Percentiles rank a stretch among this genome's conserved stretches.
These are phyloP conservation scores for Monopis laevigella DNA, from an alignment of 2,888 invertebrate genomes.

Conservation along the genomic window DNA sequence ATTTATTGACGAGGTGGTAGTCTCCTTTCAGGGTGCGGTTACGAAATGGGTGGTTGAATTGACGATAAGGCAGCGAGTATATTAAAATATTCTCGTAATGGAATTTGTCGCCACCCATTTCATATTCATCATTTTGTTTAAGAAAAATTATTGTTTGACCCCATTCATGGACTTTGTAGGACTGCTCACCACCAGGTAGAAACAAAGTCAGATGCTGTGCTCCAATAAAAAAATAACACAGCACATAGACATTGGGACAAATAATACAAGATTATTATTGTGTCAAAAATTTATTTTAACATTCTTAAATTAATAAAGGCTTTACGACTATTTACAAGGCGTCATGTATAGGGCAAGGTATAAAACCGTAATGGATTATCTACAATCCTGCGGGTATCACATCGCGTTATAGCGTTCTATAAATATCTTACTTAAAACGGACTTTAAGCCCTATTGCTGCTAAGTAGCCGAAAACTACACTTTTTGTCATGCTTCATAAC, in stretches of 20 bases:
- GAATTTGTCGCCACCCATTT: too few species aligned
- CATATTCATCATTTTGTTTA: too few species aligned
- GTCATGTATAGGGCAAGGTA: constrained; percentile 59
- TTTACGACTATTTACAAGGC: constrained; percentile 64
- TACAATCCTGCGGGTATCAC: constrained; percentile 48
- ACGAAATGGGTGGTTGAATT: too few species aligned
- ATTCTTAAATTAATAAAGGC: constrained; percentile 62
- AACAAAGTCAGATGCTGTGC: too few species aligned
- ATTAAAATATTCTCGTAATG: too few species aligned
- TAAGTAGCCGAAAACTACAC: constrained; percentile 31
- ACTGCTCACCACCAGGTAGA: too few species aligned
- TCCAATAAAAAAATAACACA: too few species aligned
- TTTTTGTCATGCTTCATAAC: constrained; percentile 23
- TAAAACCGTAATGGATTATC: constrained; percentile 52
- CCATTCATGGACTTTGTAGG: too few species aligned
- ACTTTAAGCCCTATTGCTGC: constrained; percentile 26
- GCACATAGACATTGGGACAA: neutral
- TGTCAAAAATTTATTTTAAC: constrained; percentile 33
- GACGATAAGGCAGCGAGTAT: too few species aligned
- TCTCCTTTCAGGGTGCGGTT: too few species aligned
- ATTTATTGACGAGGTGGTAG: too few species aligned
- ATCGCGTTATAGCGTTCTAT: constrained; percentile 26
- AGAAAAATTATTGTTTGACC: too few species aligned
- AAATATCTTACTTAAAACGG: constrained; percentile 34
- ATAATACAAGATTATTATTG: constrained; percentile 10